Evolutionary conservation across 1,140 invertebrate species (phyloP).

Genomic region (Laupala kohalensis): DNA sequence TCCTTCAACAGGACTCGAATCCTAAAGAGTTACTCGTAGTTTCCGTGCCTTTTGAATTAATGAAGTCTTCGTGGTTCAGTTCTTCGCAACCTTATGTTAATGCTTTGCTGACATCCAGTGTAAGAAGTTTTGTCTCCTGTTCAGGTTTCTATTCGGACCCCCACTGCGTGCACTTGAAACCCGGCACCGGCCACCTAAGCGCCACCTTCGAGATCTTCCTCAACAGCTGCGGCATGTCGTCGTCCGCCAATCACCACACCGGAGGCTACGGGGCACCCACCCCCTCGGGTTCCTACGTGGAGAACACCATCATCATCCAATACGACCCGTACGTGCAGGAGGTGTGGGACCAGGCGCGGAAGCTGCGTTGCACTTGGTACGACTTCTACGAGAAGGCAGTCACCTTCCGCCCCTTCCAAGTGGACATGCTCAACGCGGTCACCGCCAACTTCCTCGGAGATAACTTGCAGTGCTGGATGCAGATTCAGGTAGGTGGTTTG

Average conservation of each 20-base stretch:
- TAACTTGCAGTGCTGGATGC: constrained; percentile 93
- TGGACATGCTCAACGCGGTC: constrained; percentile 86
- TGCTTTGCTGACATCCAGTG: no score
- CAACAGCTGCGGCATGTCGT: constrained; percentile 81
- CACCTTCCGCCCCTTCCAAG: constrained; percentile 84
- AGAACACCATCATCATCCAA: constrained; percentile 90
- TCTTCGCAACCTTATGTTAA: no score
- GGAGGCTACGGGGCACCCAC: constrained; percentile 49
- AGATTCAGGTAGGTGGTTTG: constrained; percentile 54
- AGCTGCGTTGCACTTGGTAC: constrained; percentile 84
- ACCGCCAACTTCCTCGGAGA: constrained; percentile 89
- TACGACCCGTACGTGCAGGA: constrained; percentile 91
- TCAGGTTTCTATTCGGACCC: constrained; percentile 69
- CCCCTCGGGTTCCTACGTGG: constrained; percentile 80
- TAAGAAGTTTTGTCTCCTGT: background rate
- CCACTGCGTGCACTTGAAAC: constrained; percentile 81
- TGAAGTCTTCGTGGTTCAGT: no score
- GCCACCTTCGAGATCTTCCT: constrained; percentile 86
- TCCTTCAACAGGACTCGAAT: no score
- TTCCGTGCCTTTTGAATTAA: no score
- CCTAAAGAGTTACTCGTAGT: no score
- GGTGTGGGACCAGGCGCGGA: constrained; percentile 62
- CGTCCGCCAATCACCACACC: constrained; percentile 70
- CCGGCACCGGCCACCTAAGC: constrained; percentile 74
- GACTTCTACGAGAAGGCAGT: constrained; percentile 91